A percentile compares a stretch with the other conserved stretches of the same genome.
phyloP scores from a whole-genome alignment of 2,113 vertebrate species.

The Garra rufa region DNA sequence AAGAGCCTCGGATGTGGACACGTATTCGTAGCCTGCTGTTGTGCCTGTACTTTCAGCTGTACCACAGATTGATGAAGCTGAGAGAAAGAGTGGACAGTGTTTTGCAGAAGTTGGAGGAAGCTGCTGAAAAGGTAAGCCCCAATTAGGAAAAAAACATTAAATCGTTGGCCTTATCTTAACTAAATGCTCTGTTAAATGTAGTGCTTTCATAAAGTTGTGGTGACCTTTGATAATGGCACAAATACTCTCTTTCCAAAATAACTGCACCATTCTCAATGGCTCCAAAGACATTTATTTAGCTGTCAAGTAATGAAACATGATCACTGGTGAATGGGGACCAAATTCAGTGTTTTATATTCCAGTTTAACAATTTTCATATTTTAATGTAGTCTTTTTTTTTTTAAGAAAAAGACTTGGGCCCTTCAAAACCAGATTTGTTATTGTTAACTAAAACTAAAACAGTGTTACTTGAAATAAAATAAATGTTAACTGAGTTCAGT shows the following conservation, averaged over 20 bases:
- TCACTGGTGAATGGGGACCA: not conserved
- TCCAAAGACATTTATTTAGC: too few relatives aligned
- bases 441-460: not conserved
- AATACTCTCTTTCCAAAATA: not conserved
- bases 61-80: slow-evolving; percentile 62
- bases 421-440: not conserved
- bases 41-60: slow-evolving; percentile 67
- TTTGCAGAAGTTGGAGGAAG: slow-evolving; percentile 40
- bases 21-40: slow-evolving; percentile 69
- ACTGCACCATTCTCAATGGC: not conserved
- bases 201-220: not conserved
- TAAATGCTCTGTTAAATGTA: not conserved
- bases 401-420: not conserved
- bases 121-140: slow-evolving; percentile 62
- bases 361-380: not conserved
- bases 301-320: not conserved
- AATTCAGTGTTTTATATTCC: not conserved
- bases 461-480: not conserved
- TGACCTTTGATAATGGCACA: not conserved
- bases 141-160: not conserved
- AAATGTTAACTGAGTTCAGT: not conserved
- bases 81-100: slow-evolving; percentile 59
- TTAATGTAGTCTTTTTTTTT: too few relatives aligned
- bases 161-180: not conserved
- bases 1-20: slow-evolving; percentile 68